Base-by-base conservation (phyloP, 2,113 vertebrate species). In the Prunella fulvescens region DNA sequence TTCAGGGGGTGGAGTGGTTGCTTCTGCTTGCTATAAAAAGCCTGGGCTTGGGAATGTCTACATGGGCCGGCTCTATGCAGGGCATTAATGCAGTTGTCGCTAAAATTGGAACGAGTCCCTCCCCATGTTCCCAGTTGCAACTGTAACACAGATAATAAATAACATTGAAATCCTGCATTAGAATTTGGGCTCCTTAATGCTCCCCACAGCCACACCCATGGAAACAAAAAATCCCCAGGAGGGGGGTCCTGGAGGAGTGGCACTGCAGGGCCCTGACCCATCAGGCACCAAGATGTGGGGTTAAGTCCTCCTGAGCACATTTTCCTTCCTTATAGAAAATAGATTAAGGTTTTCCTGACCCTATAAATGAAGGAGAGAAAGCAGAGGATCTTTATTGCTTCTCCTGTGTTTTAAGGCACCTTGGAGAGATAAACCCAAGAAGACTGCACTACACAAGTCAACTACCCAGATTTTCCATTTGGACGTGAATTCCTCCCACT, bases 21-120 rank as follows among this genome's bases (percentile, higher is more conserved):
- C 85, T 95, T 71, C 65, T 91, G 88, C 90, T 92, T 71, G 81
- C 95, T 93, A 71, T 93, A 87, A 90, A 94, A 94, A 96, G 70
- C 81, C 73, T n/a, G 72, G 81, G 89, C 66, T 87, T 67, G 91
- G 65, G 81, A 87, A 91, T 53, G 45, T 57, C 86, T 44, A 1
- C 77, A 62, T 35, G 5, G 31, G 33, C 35, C 0, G 18, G 50
- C 79, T 78, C 72, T 47, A 22, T 0, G 1, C 64, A 12, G 81
- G 60, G 80, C 14, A 3, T 67, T 42, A 65, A 69, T 66, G 35
- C 92, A 78, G 67, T 82, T 70, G 85, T 73, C 3, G 7, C 87
- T 95, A 67, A 78, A 93, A 91, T 48, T 54, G 83, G 91, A 93
- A 64, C 1, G 2, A 86, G 60, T 84, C 72, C 3, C 69, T 84